A percentile compares a stretch with the other conserved stretches of the same genome.
phyloP scores from a whole-genome alignment of 92 coral and sea anemone genomes.

The Meandrina meandrites region DNA sequence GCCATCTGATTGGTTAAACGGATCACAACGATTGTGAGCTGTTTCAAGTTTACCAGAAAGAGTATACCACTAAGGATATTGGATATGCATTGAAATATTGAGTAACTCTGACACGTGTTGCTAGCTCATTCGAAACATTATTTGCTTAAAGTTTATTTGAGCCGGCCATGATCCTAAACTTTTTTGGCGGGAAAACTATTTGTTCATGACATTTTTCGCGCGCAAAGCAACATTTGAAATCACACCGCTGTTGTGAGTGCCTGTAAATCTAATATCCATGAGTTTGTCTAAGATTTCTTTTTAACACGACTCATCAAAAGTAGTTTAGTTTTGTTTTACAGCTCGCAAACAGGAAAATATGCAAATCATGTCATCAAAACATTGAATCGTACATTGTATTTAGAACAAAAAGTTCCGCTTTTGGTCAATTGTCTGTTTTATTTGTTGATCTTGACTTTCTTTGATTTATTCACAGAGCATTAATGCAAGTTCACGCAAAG shows the following conservation, averaged over 20 bases:
- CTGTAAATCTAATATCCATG: neutral
- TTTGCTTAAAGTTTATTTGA: no score
- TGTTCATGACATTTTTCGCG: neutral
- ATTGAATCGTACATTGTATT: neutral
- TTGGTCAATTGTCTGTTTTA: neutral
- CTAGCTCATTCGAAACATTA: neutral
- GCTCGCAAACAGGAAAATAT: neutral
- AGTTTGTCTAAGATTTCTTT: neutral
- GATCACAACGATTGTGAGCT: no score
- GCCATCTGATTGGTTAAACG: no score
- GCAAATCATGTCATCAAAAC: neutral
- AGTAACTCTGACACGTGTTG: neutral
- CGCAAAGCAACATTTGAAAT: neutral
- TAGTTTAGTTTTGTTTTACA: neutral
- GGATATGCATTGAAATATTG: no score
- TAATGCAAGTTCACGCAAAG: neutral
- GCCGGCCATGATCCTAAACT: neutral
- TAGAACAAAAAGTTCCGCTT: neutral
- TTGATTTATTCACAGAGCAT: neutral
- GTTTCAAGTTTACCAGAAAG: neutral
- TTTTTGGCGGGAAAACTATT: neutral
- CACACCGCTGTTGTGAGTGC: neutral
- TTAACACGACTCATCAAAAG: neutral
- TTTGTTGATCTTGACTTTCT: neutral
- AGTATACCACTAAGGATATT: neutral